phyloP scores from a whole-genome alignment of 2,113 vertebrate genomes.

The Cyanistes caeruleus region DNA sequence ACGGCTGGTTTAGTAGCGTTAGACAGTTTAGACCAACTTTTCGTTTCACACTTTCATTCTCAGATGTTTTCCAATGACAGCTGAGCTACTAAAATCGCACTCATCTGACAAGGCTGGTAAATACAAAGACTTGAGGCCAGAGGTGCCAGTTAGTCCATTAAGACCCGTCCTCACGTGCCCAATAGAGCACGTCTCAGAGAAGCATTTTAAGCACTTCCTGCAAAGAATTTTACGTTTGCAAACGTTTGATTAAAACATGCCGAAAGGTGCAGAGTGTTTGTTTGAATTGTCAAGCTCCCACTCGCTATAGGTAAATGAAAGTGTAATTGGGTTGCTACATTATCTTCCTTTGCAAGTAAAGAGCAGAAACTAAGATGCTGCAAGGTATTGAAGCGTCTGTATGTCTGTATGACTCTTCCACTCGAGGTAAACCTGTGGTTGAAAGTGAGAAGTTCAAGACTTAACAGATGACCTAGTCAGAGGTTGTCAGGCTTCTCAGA shows the following conservation, averaged over 20 bases:
- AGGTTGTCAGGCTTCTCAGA: not conserved
- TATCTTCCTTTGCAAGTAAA: not conserved
- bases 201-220: not conserved
- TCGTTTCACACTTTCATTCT: not conserved
- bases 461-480: not conserved
- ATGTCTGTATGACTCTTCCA: not conserved
- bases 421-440: not conserved
- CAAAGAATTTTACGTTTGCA: not conserved
- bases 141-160: no score
- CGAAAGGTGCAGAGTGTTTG: not conserved
- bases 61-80: not conserved
- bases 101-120: not conserved
- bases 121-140: not conserved
- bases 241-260: not conserved
- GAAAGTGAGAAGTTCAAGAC: not conserved
- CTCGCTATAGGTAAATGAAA: not conserved
- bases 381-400: not conserved
- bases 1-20: no score
- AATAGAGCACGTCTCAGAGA: not conserved
- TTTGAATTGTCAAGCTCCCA: not conserved
- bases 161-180: fast-evolving
- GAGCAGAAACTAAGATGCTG: not conserved
- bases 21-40: not conserved
- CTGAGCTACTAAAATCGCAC: not conserved
- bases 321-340: fast-evolving